A percentile compares a stretch with the other conserved stretches of the same genome.
These are phyloP conservation scores for Emberiza fucata DNA, from an alignment of 2,113 vertebrate species.

Conservation along the genomic window DNA sequence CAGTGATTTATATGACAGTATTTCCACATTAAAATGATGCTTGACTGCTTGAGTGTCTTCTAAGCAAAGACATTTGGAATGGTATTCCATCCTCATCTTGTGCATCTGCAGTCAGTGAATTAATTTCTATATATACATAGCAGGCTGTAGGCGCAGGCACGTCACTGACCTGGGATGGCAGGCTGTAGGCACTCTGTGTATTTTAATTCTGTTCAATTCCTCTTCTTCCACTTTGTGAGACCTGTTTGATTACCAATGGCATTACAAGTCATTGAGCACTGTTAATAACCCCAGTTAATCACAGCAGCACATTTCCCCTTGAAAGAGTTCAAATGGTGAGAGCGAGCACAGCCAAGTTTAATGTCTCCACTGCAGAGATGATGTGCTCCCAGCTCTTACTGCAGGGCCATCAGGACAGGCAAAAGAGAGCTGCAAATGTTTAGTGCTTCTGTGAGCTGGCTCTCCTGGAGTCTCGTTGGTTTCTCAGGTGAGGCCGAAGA, in stretches of 20 bases:
- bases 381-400: neutral
- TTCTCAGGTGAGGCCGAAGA: neutral
- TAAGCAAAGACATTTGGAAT: slow-evolving; percentile 4
- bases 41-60: neutral
- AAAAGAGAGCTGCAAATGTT: neutral
- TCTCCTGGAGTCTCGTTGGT: neutral
- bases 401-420: neutral
- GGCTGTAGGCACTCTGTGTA: neutral
- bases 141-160: neutral
- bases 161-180: neutral
- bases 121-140: neutral
- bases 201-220: neutral
- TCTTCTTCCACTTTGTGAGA: neutral
- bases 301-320: slow-evolving; percentile 19
- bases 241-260: slow-evolving; percentile 20
- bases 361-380: neutral
- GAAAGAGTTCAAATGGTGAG: slow-evolving; percentile 7
- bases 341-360: neutral
- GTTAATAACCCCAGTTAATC: slow-evolving; percentile 42
- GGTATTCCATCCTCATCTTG: slow-evolving; percentile 19
- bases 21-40: slow-evolving; percentile 3
- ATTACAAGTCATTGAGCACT: slow-evolving; percentile 17
- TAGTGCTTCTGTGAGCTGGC: neutral
- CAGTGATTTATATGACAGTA: neutral
- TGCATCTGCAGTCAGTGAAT: slow-evolving; percentile 22